Evolutionary conservation across 2,888 invertebrate genomes (phyloP), one percentile per base, ranked within the genome.

Genomic region (Euspilapteryx auroguttella): DNA sequence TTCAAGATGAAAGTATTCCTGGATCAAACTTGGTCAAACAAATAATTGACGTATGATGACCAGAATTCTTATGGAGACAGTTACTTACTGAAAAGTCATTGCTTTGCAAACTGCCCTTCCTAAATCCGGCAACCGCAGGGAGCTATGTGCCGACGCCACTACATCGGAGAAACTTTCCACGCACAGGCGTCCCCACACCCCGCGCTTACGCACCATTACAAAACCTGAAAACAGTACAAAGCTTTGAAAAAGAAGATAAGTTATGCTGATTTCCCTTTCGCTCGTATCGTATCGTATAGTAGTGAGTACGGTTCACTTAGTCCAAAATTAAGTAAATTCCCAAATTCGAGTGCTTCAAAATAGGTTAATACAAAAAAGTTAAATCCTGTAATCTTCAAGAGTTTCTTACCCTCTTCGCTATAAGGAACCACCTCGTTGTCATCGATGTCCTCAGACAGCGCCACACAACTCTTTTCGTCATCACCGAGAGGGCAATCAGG

Each of bases 111-210:
- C 85, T 1, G 87, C 86, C 47, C 81, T 76, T 4, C 87, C 89
- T 21, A 89, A 71, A 47, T 88, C 87, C 12, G 82, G 78, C 15
- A 88, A 65, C 41, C 82, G 79, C 62, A 84, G 81, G 3, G 79
- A 66, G 26, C 81, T 78, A 27, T 79, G 78, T 2, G 81, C 79
- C 34, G 78, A 68, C 20, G 75, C 59, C 2, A 81, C 71, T 1
- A 83, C 76, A 36, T 80, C 77, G 25, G 79, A 71, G 43, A 86
- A 82, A 36, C 82, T 84, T 35, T 85, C 83, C 11, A 87, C 77
- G 40, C 89, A 89, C 3, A 89, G 61, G 47, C 87, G 85, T 4
- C 88, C 88, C 89, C 89, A 89, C 26, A 78, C 71, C 1, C 89
- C 89, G 39, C 83, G 81, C 45, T 86, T 86, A 20, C 86, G 71